Conservation (phyloP, 2,797 vertebrate genomes). For the Trachurus trachurus region DNA sequence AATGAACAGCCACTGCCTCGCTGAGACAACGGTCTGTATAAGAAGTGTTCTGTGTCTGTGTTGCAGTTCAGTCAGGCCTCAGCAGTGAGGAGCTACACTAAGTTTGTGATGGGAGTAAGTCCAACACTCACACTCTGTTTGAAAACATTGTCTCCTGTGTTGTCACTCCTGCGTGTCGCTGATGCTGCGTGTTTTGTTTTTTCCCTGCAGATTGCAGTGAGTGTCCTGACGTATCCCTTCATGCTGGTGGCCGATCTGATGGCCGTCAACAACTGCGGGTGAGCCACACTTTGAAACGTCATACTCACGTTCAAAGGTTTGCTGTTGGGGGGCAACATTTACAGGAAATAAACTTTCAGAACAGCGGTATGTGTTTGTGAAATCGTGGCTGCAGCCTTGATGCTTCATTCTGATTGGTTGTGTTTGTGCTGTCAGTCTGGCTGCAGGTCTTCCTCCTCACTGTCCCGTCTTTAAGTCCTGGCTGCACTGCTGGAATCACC, state of each 20-base stretch:
- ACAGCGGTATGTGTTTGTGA: background rate
- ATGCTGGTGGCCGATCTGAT: slow-evolving; percentile 92
- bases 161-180: background rate
- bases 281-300: slow-evolving; percentile 60
- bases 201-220: slow-evolving; percentile 87
- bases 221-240: slow-evolving; percentile 91
- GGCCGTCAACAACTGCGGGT: slow-evolving; percentile 94
- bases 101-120: slow-evolving; percentile 91
- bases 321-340: background rate
- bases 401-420: slow-evolving; percentile 4
- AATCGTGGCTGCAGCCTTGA: background rate
- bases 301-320: background rate
- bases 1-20: too few relatives aligned
- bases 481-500: slow-evolving; percentile 91
- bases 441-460: slow-evolving; percentile 88
- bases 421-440: slow-evolving; percentile 81
- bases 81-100: slow-evolving; percentile 91
- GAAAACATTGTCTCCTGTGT: background rate
- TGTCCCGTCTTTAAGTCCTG: slow-evolving; percentile 89
- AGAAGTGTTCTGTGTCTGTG: slow-evolving; percentile 10
- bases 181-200: background rate
- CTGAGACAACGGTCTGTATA: too few relatives aligned
- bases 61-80: slow-evolving; percentile 91
- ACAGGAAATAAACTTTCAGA: background rate
- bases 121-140: background rate